Percentiles rank a stretch among this genome's conserved stretches.
Conservation (phyloP, 53 echinoderm and acorn worm species). For the Antedon mediterranea region DNA sequence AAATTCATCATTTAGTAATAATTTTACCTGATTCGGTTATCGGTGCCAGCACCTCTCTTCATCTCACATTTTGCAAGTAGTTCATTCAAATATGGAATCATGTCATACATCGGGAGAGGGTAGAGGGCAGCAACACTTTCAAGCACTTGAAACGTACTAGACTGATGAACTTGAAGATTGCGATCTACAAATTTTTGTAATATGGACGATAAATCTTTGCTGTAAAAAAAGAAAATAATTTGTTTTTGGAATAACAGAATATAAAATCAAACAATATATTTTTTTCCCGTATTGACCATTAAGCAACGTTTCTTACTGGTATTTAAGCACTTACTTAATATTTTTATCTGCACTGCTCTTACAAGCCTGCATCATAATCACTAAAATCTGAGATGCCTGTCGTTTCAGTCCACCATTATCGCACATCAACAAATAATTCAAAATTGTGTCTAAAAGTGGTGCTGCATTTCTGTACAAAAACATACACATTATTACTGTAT, state of each 20-base stretch:
- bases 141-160: conserved; percentile 35
- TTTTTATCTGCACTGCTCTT: conserved; percentile 28
- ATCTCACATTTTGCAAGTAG: conserved; percentile 43
- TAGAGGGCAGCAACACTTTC: conserved; percentile 54
- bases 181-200: conserved; percentile 39
- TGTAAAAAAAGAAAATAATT: no score
- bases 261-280: no score
- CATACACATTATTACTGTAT: not conserved
- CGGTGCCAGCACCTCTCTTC: conserved; percentile 64
- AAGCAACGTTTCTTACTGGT: no score
- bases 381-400: conserved; percentile 39
- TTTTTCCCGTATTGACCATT: no score
- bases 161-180: conserved; percentile 52
- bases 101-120: conserved; percentile 22
- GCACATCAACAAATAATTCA: conserved; percentile 51
- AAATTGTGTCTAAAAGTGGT: conserved; percentile 35
- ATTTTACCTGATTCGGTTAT: conserved; percentile 53
- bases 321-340: conserved; percentile 51
- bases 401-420: conserved; percentile 32
- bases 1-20: no score
- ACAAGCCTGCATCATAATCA: conserved; percentile 60
- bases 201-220: conserved; percentile 34
- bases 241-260: no score
- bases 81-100: conserved; percentile 51
- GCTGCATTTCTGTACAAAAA: conserved; percentile 33